Base-by-base conservation (phyloP, 1,140 invertebrate species). In the Tetragonula clypearis region DNA sequence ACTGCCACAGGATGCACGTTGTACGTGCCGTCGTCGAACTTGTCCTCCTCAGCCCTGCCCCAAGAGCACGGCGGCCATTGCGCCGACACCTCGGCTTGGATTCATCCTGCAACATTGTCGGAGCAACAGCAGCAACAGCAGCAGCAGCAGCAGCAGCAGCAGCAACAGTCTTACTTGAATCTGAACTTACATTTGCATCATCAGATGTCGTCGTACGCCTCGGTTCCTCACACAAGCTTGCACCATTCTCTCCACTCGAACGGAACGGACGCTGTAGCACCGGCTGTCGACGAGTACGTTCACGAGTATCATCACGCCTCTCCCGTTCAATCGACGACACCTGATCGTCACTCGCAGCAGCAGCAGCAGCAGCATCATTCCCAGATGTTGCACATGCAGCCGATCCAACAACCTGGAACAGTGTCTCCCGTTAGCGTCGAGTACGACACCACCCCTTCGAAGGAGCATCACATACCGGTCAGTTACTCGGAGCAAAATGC, bases 131-230 rank as follows among this genome's bases (percentile, higher is more conserved):
- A 93, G 30, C 92, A 93, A 5, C 92, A 93, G 5, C 92, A 93
- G 60, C 93, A 92, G 68, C 94, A 94, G 66, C 93, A 94, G 41
- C 93, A 93, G 30, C 92, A 93, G 5, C 92, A 93, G 5, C 92
- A 93, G 60, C 93, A 92, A 73, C 94, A 94, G 66, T 93, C 94
- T 0, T 95, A 95, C 56, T 90, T 95, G 12, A 95, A 95, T 84
- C 78, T 95, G 14, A 95, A 95, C 77, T 91, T 95, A 0, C 94
- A 95, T 79, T 76, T 95, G 15, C 94, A 95, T 82, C 94, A 95
- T 85, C 94, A 95, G 65, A 94, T 95, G 87, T 93, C 94, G 0
- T 90, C 87, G 1, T 90, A 90, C 53, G 35, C 80, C 15, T 62
- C 89, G 15, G 79, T 90, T 41, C 55, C 88, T 19, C 89, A 91